phyloP scores from a whole-genome alignment of 2,888 invertebrate genomes.

The Nephrotoma guestfalica region DNA sequence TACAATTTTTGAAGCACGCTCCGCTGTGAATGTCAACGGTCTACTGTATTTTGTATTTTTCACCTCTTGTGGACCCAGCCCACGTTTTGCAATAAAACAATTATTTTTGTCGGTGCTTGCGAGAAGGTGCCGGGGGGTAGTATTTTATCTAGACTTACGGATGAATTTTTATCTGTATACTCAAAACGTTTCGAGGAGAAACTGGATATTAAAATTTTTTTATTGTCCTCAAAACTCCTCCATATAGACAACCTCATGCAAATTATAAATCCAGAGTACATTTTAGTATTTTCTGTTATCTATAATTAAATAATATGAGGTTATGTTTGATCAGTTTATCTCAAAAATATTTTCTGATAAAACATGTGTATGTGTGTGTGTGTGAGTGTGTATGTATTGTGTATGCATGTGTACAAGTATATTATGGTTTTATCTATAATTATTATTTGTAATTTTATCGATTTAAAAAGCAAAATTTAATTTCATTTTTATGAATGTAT shows the following conservation, averaged over 20 bases:
- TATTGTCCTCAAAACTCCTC: not conserved
- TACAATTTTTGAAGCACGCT: too few relatives aligned
- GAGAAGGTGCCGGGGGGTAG: too few relatives aligned
- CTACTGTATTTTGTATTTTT: too few relatives aligned
- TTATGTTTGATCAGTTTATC: not conserved
- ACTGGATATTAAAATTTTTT: not conserved
- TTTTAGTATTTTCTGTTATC: not conserved
- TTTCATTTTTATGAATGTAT: not conserved
- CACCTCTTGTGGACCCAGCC: too few relatives aligned
- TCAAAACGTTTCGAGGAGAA: not conserved
- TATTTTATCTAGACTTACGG: too few relatives aligned
- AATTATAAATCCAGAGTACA: not conserved
- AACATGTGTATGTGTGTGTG: not conserved
- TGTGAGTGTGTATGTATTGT: not conserved
- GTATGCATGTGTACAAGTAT: not conserved
- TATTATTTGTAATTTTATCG: not conserved
- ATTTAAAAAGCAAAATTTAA: not conserved
- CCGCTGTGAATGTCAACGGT: too few relatives aligned
- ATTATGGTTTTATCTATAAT: not conserved
- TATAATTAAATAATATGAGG: not conserved
- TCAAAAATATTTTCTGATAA: not conserved
- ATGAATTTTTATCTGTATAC: too few relatives aligned
- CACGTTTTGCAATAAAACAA: too few relatives aligned
- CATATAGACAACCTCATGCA: not conserved
- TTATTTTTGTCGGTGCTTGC: too few relatives aligned